phyloP scores from a whole-genome alignment of 2,113 vertebrate species.

The Corydoras sp. region DNA sequence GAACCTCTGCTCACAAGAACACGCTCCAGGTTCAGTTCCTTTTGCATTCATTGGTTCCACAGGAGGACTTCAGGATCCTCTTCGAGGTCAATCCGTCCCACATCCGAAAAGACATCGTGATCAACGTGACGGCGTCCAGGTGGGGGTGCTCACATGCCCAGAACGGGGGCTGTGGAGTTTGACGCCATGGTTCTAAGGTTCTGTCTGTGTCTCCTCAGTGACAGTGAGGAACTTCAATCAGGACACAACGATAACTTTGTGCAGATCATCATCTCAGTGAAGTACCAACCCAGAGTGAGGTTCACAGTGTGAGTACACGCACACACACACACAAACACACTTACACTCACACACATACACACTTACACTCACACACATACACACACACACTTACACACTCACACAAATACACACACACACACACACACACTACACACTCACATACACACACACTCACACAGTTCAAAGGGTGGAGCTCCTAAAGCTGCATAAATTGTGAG shows the following conservation, averaged over 20 bases:
- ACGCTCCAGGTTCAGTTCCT: too few relatives aligned
- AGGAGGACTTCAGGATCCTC: slow-evolving; percentile 79
- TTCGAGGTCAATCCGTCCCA: slow-evolving; percentile 80
- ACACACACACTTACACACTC: too few relatives aligned
- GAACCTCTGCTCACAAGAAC: too few relatives aligned
- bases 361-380: too few relatives aligned
- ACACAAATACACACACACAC: too few relatives aligned
- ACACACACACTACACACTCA: too few relatives aligned
- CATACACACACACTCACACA: too few relatives aligned
- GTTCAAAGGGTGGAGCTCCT: too few relatives aligned
- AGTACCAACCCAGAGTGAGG: slow-evolving; percentile 77
- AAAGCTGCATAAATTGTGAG: too few relatives aligned
- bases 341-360: too few relatives aligned
- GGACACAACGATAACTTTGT: slow-evolving; percentile 72
- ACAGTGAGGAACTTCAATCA: slow-evolving; percentile 80
- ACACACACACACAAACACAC: too few relatives aligned
- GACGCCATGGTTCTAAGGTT: background rate
- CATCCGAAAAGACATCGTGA: slow-evolving; percentile 69
- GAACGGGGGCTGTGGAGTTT: background rate
- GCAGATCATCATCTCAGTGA: slow-evolving; percentile 75
- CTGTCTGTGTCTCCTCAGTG: slow-evolving; percentile 63
- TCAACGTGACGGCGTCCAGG: slow-evolving; percentile 81
- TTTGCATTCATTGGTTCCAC: slow-evolving; percentile 27
- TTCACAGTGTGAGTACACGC: slow-evolving; percentile 75
- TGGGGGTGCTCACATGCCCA: slow-evolving; percentile 46